phyloP scores from a whole-genome alignment of 2,797 vertebrate genomes.

The Neostethus bicornis region DNA sequence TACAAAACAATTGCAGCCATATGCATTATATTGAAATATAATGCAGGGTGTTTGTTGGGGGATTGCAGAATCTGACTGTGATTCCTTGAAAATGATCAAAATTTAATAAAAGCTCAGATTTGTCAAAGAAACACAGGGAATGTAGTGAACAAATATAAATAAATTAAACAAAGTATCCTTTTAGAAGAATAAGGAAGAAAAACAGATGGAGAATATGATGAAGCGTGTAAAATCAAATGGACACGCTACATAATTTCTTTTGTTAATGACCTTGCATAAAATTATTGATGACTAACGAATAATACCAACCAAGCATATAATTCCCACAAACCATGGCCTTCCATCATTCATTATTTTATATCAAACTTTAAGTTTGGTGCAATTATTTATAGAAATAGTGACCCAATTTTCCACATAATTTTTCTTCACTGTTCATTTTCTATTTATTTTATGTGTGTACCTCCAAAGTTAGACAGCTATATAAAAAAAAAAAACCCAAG shows the following conservation, averaged over 20 bases:
- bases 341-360: conserved; percentile 9
- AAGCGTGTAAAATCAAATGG: conserved; percentile 3
- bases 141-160: conserved; percentile 12
- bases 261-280: conserved; percentile 12
- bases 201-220: conserved; percentile 5
- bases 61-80: conserved; percentile 53
- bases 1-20: conserved; percentile 66
- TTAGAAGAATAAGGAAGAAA: conserved; percentile 31
- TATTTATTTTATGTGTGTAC: too few relatives aligned
- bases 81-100: conserved; percentile 66
- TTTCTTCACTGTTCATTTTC: conserved; percentile 12
- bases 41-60: conserved; percentile 67
- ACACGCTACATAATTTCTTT: background rate
- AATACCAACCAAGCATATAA: conserved; percentile 26
- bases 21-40: conserved; percentile 78
- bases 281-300: conserved; percentile 43
- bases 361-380: conserved; percentile 9
- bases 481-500: too few relatives aligned
- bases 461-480: background rate
- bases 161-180: conserved; percentile 25
- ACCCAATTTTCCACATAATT: conserved; percentile 9
- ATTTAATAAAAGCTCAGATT: conserved; percentile 60
- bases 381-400: conserved; percentile 19
- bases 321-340: conserved; percentile 10
- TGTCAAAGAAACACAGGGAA: conserved; percentile 48